phyloP scores from a whole-genome alignment of 2,113 vertebrate genomes.

The Corydoras maculifer region DNA sequence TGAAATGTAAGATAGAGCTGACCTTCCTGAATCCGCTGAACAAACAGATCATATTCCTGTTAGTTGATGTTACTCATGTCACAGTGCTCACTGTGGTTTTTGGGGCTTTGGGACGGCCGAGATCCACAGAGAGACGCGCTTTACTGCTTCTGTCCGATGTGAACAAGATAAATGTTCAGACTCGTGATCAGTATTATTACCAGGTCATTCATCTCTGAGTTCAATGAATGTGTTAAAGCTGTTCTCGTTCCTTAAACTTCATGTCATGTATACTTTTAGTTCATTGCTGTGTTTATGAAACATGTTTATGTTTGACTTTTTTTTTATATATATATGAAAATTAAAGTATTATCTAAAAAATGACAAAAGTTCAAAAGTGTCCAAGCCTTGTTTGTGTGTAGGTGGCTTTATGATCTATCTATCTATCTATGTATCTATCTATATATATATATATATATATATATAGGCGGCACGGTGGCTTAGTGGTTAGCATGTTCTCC shows the following conservation, averaged over 20 bases:
- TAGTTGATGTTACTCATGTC: neutral
- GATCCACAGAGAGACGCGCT: constrained; percentile 56
- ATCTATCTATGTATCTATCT: too few relatives aligned
- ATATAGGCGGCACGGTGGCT: too few relatives aligned
- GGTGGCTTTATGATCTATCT: too few relatives aligned
- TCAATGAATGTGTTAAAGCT: constrained; percentile 44
- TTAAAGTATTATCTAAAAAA: constrained; percentile 44
- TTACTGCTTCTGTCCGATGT: constrained; percentile 56
- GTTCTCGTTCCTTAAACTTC: constrained; percentile 55
- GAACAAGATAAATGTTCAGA: constrained; percentile 41
- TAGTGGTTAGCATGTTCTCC: too few relatives aligned
- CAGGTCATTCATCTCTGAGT: constrained; percentile 32
- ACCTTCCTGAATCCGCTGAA: neutral
- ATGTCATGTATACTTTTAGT: constrained; percentile 42
- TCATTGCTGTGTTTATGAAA: constrained; percentile 40
- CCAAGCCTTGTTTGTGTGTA: too few relatives aligned
- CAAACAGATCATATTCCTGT: neutral
- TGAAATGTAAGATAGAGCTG: neutral
- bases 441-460: too few relatives aligned
- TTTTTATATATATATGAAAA: constrained; percentile 46
- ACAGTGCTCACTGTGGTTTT: neutral
- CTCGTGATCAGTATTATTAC: constrained; percentile 70
- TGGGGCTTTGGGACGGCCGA: constrained; percentile 6
- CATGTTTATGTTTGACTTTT: constrained; percentile 45
- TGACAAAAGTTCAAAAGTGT: too few relatives aligned